phyloP scores from a whole-genome alignment of 2,797 vertebrate genomes.

The Poecilia picta region DNA sequence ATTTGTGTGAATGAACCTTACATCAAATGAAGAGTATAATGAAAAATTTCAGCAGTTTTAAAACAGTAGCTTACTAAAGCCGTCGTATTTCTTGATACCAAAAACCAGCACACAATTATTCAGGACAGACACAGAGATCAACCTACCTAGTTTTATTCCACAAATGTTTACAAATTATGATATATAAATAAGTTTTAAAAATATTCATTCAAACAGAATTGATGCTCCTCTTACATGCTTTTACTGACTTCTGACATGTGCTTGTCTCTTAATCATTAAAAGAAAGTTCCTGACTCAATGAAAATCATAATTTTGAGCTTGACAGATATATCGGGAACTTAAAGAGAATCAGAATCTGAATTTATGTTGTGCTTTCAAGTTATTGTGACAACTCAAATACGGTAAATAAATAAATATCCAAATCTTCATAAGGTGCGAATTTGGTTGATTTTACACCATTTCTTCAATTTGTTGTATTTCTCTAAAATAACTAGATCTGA shows the following conservation, averaged over 20 bases:
- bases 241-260: neutral
- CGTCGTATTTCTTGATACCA: neutral
- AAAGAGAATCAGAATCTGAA: neutral
- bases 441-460: neutral
- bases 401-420: neutral
- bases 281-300: neutral
- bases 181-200: neutral
- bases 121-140: conserved; percentile 2
- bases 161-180: neutral
- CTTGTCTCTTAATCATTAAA: neutral
- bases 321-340: neutral
- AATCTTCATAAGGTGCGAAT: neutral
- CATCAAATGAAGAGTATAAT: neutral
- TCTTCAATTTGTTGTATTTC: neutral
- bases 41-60: neutral
- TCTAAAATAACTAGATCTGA: neutral
- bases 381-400: neutral
- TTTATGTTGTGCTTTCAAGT: neutral
- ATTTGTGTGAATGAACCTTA: neutral
- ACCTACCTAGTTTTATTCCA: neutral
- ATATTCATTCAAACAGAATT: neutral
- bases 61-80: neutral
- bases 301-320: neutral
- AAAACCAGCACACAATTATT: neutral
- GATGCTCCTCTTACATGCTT: neutral